phyloP scores from a whole-genome alignment of 2,797 vertebrate genomes.

The Lophotriccus pileatus region DNA sequence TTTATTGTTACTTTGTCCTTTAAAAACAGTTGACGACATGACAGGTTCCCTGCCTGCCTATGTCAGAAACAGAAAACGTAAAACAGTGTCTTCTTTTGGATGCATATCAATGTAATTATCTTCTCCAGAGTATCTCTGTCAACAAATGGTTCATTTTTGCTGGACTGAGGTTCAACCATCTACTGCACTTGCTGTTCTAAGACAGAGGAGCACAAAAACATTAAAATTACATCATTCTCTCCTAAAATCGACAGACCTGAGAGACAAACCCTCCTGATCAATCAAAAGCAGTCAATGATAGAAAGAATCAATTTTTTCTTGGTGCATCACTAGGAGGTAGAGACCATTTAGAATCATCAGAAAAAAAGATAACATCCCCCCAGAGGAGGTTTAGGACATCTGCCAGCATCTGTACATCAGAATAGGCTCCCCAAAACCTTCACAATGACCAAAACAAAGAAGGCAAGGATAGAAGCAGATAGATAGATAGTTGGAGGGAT shows the following conservation, averaged over 20 bases:
- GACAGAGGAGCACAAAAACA: not conserved
- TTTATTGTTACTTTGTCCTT: slow-evolving; percentile 26
- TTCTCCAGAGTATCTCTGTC: not conserved
- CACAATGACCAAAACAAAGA: not conserved
- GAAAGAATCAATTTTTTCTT: not conserved
- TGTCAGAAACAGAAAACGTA: not conserved
- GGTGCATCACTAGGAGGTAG: not conserved
- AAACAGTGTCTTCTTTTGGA: not conserved
- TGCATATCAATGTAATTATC: not conserved
- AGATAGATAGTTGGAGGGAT: not conserved
- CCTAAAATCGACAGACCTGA: not conserved
- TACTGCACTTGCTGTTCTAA: not conserved
- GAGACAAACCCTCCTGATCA: not conserved
- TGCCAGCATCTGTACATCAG: not conserved
- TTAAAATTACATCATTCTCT: not conserved
- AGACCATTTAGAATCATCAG: not conserved
- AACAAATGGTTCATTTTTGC: not conserved
- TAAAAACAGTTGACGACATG: not conserved
- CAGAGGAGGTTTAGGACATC: not conserved
- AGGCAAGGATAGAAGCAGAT: not conserved
- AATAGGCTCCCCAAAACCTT: not conserved
- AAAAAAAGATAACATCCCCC: not conserved
- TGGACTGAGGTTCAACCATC: not conserved
- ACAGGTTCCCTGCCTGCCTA: not conserved
- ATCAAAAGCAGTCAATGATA: not conserved